These are phyloP conservation scores for Toxonevra muliebris DNA, from an alignment of 2,888 invertebrate genomes.

Conservation along the genomic window DNA sequence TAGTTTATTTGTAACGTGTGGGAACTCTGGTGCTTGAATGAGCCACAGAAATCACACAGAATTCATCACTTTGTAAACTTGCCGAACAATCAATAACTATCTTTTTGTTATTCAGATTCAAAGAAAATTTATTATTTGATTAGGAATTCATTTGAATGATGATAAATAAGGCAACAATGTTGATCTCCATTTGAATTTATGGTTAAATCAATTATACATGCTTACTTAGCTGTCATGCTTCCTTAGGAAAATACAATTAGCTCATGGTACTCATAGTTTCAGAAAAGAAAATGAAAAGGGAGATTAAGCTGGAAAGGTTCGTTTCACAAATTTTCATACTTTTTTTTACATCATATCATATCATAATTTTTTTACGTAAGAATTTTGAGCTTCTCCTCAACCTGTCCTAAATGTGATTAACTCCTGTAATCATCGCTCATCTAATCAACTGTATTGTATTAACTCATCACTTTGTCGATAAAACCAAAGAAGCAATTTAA, in stretches of 20 bases:
- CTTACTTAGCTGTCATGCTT: slow-evolving; percentile 46
- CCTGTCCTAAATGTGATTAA: no score
- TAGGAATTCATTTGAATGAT: slow-evolving; percentile 53
- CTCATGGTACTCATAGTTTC: slow-evolving; percentile 23
- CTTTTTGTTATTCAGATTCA: slow-evolving; percentile 4
- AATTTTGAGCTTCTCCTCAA: no score
- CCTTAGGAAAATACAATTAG: slow-evolving; percentile 28
- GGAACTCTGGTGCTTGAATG: slow-evolving; percentile 1
- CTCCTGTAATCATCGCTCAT: no score
- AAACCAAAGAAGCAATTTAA: slow-evolving; percentile 42
- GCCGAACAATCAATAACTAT: not conserved
- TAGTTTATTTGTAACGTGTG: not conserved
- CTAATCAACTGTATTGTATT: no score
- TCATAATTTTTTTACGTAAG: no score
- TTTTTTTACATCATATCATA: no score
- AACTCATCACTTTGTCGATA: not conserved
- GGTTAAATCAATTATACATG: slow-evolving; percentile 59
- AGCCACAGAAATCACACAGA: not conserved
- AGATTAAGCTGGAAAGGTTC: not conserved
- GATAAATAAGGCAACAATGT: slow-evolving; percentile 50
- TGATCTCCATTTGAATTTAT: slow-evolving; percentile 39
- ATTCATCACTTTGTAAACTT: slow-evolving; percentile 7
- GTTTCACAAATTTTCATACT: no score
- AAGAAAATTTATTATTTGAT: slow-evolving; percentile 50
- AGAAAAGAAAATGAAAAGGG: not conserved